Evolutionary conservation across 2,888 invertebrate species (phyloP), one percentile per base, ranked within the genome.

Genomic region (Abscondita cerata): DNA sequence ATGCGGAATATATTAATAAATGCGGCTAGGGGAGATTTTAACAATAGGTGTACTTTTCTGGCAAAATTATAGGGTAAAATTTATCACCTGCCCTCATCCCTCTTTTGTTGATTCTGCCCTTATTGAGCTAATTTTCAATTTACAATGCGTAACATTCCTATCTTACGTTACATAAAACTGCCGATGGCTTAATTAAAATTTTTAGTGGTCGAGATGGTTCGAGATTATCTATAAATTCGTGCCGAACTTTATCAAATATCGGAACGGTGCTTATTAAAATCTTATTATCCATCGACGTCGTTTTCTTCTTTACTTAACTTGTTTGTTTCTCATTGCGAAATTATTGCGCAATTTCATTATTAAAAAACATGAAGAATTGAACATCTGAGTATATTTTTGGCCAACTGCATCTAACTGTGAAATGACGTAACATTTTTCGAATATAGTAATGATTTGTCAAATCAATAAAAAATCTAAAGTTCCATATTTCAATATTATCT

Each of bases 41-140:
- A 69, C 70, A 71, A 71, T 71, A 62, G 68, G 56, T 64, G 68
- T 69, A 70, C 72, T 70, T 69, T 72, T 70, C 69, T 68, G 65
- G 67, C 69, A 62, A 71, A 70, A 72, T 72, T 71, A 69, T 71
- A 70, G 72, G 72, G 70, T 71, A 69, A 67, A 70, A 71, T 72
- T 71, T 72, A 72, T 71, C 72, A 72, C 72, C 72, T 72, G 72
- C 67, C 72, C 64, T 59, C 67, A 52, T 53, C 52, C 58, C 59
- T 48, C 16, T 59, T 55, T 60, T 55, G 56, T 53, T 58, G 59
- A 56, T 62, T 59, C 56, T 62, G 56, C 62, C 66, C 66, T 60
- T 64, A 66, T 65, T 63, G 66, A 62, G 57, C 64, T 64, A 62
- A 66, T 66, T 64, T 66, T 64, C 66, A 64, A 66, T 68, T 64